Percentiles rank a stretch among this genome's conserved stretches.
Evolutionary conservation across 1,140 invertebrate genomes (phyloP).

Genomic region (Antheraea mylitta): DNA sequence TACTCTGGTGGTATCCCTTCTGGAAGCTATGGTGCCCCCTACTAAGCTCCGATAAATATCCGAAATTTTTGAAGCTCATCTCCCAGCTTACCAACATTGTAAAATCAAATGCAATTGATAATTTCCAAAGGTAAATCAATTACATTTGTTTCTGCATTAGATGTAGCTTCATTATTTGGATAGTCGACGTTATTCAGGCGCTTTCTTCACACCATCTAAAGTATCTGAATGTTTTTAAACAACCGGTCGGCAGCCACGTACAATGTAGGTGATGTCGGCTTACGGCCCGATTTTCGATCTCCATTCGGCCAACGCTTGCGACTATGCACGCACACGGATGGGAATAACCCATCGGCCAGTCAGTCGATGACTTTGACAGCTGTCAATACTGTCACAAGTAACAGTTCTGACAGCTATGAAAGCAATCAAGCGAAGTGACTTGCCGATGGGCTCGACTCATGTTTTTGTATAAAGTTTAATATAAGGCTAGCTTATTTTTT

Average conservation of each 20-base stretch:
- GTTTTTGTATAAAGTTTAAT: slow-evolving; percentile 73
- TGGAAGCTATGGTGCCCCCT: slow-evolving; percentile 82
- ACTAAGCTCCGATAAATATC: slow-evolving; percentile 47
- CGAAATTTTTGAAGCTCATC: slow-evolving; percentile 24
- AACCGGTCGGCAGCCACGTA: slow-evolving; percentile 56
- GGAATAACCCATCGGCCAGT: slow-evolving; percentile 45
- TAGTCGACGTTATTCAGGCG: slow-evolving; percentile 48
- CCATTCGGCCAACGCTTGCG: slow-evolving; percentile 63
- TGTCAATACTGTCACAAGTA: slow-evolving; percentile 29
- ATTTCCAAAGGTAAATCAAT: background rate
- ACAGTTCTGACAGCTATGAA: slow-evolving; percentile 33
- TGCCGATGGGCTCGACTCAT: slow-evolving; percentile 57
- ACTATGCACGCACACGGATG: slow-evolving; percentile 74
- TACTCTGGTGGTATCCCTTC: slow-evolving; percentile 77
- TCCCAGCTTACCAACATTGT: background rate
- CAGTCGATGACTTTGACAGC: slow-evolving; percentile 45
- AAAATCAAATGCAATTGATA: background rate
- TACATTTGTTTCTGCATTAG: slow-evolving; percentile 12
- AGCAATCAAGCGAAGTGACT: slow-evolving; percentile 54
- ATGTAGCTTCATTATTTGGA: slow-evolving; percentile 21
- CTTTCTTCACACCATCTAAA: slow-evolving; percentile 34
- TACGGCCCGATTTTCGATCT: slow-evolving; percentile 36
- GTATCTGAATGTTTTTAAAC: slow-evolving; percentile 53
- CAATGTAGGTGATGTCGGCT: slow-evolving; percentile 69
- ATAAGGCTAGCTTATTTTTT: slow-evolving; percentile 70